A percentile compares a stretch with the other conserved stretches of the same genome.
phyloP scores from a whole-genome alignment of 2,888 invertebrate genomes.

The Orgyia antiqua region DNA sequence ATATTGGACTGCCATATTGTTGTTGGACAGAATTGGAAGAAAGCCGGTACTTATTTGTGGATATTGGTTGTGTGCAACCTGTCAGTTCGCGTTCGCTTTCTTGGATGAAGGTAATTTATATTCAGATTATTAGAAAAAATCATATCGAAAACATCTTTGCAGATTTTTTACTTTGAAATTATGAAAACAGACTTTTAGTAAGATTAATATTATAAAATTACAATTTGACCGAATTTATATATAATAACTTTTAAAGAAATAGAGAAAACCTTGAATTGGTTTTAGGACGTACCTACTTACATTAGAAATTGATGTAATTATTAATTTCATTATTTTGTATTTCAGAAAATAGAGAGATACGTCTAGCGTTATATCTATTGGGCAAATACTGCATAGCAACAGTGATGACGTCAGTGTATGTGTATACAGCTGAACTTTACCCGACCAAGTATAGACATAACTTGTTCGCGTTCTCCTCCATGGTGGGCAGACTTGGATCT shows the following conservation, averaged over 20 bases:
- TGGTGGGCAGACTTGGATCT: slow-evolving; percentile 82
- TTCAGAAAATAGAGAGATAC: slow-evolving; percentile 47
- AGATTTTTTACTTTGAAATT: too few relatives aligned
- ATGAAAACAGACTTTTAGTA: too few relatives aligned
- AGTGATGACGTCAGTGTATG: slow-evolving; percentile 81
- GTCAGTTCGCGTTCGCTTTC: slow-evolving; percentile 80
- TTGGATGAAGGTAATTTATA: slow-evolving; percentile 72
- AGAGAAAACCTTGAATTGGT: too few relatives aligned
- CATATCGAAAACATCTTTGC: too few relatives aligned
- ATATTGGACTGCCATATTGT: slow-evolving; percentile 80
- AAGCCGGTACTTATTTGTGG: slow-evolving; percentile 79
- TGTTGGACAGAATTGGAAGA: slow-evolving; percentile 81
- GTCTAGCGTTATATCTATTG: slow-evolving; percentile 75
- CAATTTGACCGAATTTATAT: too few relatives aligned
- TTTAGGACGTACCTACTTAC: too few relatives aligned
- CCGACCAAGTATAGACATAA: slow-evolving; percentile 82
- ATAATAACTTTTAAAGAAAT: too few relatives aligned
- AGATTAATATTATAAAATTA: too few relatives aligned
- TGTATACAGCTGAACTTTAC: slow-evolving; percentile 83
- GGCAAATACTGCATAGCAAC: slow-evolving; percentile 83
- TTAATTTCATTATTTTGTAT: too few relatives aligned
- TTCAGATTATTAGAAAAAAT: not conserved
- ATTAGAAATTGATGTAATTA: too few relatives aligned
- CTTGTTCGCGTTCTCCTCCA: slow-evolving; percentile 81
- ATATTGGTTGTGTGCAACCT: slow-evolving; percentile 80